Evolutionary conservation across 2,797 vertebrate species (phyloP), one percentile per base, ranked within the genome.

Genomic region (Gymnoscopelus microlampas): DNA sequence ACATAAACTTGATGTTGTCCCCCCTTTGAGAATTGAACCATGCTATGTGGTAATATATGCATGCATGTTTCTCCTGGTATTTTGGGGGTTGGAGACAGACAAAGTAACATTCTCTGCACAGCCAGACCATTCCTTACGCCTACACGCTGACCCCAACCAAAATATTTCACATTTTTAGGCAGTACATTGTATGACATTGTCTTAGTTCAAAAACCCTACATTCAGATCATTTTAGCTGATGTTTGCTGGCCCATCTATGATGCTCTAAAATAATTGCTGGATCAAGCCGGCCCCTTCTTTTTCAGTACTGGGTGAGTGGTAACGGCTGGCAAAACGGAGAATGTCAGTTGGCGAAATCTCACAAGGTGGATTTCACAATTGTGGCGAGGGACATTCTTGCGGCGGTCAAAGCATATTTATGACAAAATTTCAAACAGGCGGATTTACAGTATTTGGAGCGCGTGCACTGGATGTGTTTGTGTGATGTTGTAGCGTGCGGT

Each of bases 21-120:
- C 66, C 60, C 68, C 74, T 75, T 82, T 80, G 83, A 78, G 85
- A 87, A 86, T 88, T 61, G 71, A 86, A 84, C 78, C 80, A 77
- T 87, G 78, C 77, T 81, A 78, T 83, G 77, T 60, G 73, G 73
- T 84, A 82, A 88, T 88, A 84, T 76, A 44, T 51, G n/a, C 77
- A 87, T 83, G 90, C 82, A 85, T 85, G 81, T 88, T 87, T 88
- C 76, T 86, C 75, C 76, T 50, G 69, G 84, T 87, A 90, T 87
- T 89, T 90, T 85, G 79, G 82, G 81, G 81, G 79, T 83, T 88
- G 81, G 84, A 89, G 81, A 80, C 48, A 63, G 61, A 63, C 84
- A 87, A 84, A 86, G 80, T 85, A 80, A 82, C 76, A 80, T 79
- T 89, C 85, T 85, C 74, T 85, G 84, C 74, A 74, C 73, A 81